Evolutionary conservation across 1,140 invertebrate genomes (phyloP), one percentile per base, ranked within the genome.

Genomic region (Campoletis sonorensis): DNA sequence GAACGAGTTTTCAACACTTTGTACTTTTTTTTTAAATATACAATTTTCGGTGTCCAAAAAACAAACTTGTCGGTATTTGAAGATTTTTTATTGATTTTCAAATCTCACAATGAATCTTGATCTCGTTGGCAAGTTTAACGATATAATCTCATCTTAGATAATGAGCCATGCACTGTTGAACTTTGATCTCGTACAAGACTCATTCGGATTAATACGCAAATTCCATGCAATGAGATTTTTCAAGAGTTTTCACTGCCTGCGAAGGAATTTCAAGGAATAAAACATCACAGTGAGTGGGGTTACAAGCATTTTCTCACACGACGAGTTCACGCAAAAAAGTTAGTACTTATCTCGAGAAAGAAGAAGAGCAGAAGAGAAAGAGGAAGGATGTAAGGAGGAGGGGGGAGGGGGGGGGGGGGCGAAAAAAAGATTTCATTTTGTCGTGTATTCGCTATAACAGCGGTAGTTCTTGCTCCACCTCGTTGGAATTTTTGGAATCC

Each of bases 401-500:
- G 3, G 10, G 23, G 23, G 3, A 26, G 61, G 23, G 13, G 23
- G 15, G 8, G 1, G n/a, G 51, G n/a, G 51, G 11, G 2, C 3
- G 3, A 10, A 21, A 21, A 54, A 54, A 11, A 21, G n/a, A 64
- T 26, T 64, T 64, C 4, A 23, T 64, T 64, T 64, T 23, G 51
- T 54, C n/a, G 51, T 54, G 51, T 54, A 21, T 15, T 23, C 23
- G 61, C 7, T 64, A 13, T 64, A 64, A 64, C 21, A 3, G 21
- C 21, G 26, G 26, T 64, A 64, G 61, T 64, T 27, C 27, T 64
- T 23, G 21, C 26, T 64, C 7, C 3, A 23, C 23, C 61, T 13
- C 27, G 49, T 68, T 37, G 73, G 54, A 18, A 81, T 81, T 81
- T 80, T 81, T 37, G 82, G 76, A 83, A 83, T 83, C 76, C 80